Percentiles rank a stretch among this genome's conserved stretches.
phyloP scores from a whole-genome alignment of 2,888 invertebrate species.

The Lathronympha strigana region DNA sequence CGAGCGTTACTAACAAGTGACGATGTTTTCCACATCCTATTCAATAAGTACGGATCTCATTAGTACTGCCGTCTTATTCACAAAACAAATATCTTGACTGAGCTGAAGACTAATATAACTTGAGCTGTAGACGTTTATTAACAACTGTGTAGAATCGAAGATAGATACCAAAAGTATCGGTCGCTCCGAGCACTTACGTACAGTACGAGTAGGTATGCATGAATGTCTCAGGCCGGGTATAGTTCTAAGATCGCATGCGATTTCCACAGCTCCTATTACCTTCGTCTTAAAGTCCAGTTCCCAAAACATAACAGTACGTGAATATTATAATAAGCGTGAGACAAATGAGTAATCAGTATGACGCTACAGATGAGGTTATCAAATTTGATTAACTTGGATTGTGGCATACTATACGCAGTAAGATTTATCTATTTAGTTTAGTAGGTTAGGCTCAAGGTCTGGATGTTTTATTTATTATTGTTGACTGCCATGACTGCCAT shows the following conservation, averaged over 20 bases:
- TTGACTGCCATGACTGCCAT: too few species aligned
- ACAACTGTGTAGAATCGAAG: background rate
- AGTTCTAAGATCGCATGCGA: slow-evolving; percentile 7
- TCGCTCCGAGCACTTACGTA: too few species aligned
- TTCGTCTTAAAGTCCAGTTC: slow-evolving; percentile 9
- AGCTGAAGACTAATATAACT: background rate
- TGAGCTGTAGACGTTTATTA: background rate
- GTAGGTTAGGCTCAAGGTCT: slow-evolving; percentile 9
- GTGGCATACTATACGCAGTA: background rate
- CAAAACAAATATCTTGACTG: background rate
- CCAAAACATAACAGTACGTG: background rate
- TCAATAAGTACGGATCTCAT: slow-evolving; percentile 24
- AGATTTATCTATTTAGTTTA: slow-evolving; percentile 16
- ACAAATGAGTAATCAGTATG: slow-evolving; percentile 24
- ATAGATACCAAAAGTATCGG: too few species aligned
- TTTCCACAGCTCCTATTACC: slow-evolving; percentile 3
- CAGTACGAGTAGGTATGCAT: background rate
- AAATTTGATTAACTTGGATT: slow-evolving; percentile 22
- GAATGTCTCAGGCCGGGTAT: background rate
- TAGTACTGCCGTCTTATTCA: slow-evolving; percentile 5
- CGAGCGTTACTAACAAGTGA: slow-evolving; percentile 21
- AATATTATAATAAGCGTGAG: slow-evolving; percentile 22
- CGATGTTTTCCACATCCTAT: slow-evolving; percentile 16
- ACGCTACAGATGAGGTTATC: slow-evolving; percentile 25
- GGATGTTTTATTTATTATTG: background rate